Evolutionary conservation across 1,140 invertebrate genomes (phyloP).

Genomic region (Drosophila virilis): DNA sequence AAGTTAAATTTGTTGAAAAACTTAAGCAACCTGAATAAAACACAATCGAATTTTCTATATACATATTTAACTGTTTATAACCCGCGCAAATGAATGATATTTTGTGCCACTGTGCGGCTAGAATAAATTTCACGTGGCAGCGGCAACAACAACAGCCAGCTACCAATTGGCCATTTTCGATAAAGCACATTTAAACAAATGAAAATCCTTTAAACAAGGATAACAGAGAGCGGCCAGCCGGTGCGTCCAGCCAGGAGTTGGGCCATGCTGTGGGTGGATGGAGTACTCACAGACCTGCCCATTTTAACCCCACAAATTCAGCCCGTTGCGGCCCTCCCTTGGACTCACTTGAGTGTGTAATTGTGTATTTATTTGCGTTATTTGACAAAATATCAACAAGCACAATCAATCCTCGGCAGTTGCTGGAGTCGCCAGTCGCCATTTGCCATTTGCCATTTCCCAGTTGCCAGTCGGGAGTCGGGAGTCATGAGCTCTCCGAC

Average conservation of each 20-base stretch:
- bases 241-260: neutral
- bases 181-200: constrained; percentile 82
- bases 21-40: too few species aligned
- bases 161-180: constrained; percentile 76
- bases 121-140: constrained; percentile 50
- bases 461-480: constrained; percentile 25
- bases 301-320: constrained; percentile 63
- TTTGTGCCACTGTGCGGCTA: constrained; percentile 27
- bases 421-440: constrained; percentile 51
- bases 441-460: neutral
- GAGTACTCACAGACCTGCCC: constrained; percentile 28
- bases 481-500: constrained; percentile 20
- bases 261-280: neutral
- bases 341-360: constrained; percentile 80
- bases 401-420: constrained; percentile 78
- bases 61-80: too few species aligned
- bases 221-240: constrained; percentile 42
- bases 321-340: constrained; percentile 16
- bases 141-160: constrained; percentile 33
- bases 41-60: too few species aligned
- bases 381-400: constrained; percentile 83
- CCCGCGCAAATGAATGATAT: too few species aligned
- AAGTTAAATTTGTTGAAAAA: too few species aligned
- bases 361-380: constrained; percentile 83
- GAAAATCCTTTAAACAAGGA: constrained; percentile 81